A percentile compares a stretch with the other conserved stretches of the same genome.
Conservation (phyloP, 2,797 vertebrate species). For the Podarcis lilfordi region DNA sequence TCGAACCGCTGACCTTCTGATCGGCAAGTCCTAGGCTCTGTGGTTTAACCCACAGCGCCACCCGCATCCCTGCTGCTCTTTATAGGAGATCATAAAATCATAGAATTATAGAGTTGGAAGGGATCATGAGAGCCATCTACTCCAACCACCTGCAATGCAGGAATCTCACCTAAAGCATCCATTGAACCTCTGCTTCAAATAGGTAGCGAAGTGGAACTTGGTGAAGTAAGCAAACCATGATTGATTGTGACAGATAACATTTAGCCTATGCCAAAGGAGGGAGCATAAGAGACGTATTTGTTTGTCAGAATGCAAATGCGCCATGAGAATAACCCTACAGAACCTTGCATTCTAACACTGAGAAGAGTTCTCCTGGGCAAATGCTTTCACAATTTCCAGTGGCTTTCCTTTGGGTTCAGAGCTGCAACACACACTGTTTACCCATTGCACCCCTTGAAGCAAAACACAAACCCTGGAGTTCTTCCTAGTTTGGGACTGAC, state of each 20-base stretch:
- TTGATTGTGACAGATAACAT: no score
- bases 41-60: no score
- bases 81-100: background rate
- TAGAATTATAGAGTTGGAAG: no score
- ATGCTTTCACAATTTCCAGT: no score
- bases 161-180: background rate
- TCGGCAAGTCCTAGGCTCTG: no score
- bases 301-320: background rate
- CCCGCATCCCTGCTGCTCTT: background rate
- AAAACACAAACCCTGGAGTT: background rate
- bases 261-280: background rate
- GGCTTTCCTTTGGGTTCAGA: background rate
- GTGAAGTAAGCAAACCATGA: no score
- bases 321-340: background rate
- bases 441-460: background rate
- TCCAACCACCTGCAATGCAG: background rate
- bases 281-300: no score
- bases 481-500: background rate
- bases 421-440: background rate
- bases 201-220: no score
- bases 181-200: no score
- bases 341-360: background rate
- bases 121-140: no score
- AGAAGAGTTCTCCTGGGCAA: background rate
- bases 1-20: no score